Conservation (phyloP, 2,888 invertebrate species). For the Scaptomyza parva region DNA sequence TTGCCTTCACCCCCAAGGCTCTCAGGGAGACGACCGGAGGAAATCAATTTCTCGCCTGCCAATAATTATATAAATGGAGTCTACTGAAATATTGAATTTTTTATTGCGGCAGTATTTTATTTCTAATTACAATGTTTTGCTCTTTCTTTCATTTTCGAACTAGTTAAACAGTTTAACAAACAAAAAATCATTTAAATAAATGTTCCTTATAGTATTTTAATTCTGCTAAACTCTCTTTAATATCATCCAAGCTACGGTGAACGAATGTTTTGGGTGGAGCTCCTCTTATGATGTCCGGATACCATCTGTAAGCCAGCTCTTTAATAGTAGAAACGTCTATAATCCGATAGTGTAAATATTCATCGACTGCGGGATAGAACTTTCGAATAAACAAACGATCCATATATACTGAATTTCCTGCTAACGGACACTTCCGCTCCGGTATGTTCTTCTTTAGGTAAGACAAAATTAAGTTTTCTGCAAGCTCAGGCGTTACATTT, state of each 20-base stretch:
- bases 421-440: constrained; percentile 89
- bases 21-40: too few species aligned
- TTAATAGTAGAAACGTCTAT: constrained; percentile 97
- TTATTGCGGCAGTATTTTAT: too few species aligned
- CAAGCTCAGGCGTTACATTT: constrained; percentile 87
- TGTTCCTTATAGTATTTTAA: constrained; percentile 90
- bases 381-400: constrained; percentile 93
- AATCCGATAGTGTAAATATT: constrained; percentile 95
- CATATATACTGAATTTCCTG: constrained; percentile 95
- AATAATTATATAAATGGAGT: too few species aligned
- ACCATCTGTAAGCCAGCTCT: constrained; percentile 93
- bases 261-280: constrained; percentile 88
- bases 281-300: constrained; percentile 86
- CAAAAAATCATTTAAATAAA: constrained; percentile 86
- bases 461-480: constrained; percentile 89
- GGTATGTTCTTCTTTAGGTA: constrained; percentile 88
- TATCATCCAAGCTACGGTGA: constrained; percentile 93
- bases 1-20: too few species aligned
- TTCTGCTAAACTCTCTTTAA: constrained; percentile 93
- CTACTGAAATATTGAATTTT: too few species aligned
- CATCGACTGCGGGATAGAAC: constrained; percentile 90
- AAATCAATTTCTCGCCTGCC: too few species aligned
- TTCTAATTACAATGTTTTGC: too few species aligned
- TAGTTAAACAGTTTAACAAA: neutral
- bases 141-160: too few species aligned